Conservation (phyloP, 2,797 vertebrate genomes). For the Xerus rutilus region DNA sequence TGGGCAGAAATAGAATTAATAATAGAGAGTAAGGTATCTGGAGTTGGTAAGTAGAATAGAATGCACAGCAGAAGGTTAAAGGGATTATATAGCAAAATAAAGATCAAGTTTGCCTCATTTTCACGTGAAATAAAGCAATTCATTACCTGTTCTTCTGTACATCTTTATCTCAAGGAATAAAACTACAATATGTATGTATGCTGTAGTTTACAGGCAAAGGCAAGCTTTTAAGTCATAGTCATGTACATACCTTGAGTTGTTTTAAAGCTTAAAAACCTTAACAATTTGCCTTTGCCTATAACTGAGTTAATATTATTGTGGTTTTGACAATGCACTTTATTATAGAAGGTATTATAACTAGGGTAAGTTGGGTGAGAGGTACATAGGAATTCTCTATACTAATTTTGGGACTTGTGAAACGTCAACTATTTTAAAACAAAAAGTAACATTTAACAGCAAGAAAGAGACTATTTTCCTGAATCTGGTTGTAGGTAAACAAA, state of each 20-base stretch:
- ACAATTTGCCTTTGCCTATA: not conserved
- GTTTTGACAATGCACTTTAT: not conserved
- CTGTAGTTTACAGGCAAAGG: not conserved
- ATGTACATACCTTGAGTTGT: not conserved
- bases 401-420: not conserved
- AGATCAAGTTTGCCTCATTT: constrained; percentile 3
- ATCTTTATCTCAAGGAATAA: not conserved
- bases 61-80: not conserved
- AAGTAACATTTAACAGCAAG: not conserved
- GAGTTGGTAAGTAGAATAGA: not conserved
- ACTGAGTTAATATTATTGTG: not conserved
- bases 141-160: not conserved
- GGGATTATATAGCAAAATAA: not conserved
- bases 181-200: not conserved
- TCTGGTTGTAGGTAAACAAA: not conserved
- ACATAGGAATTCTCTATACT: not conserved
- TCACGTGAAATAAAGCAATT: not conserved
- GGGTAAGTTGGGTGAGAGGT: not conserved
- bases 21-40: not conserved
- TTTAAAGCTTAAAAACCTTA: not conserved
- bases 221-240: not conserved
- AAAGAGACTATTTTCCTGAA: not conserved
- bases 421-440: constrained; percentile 17
- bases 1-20: not conserved
- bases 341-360: not conserved